Base-by-base conservation (phyloP, 2,797 vertebrate species). In the Hirundo rustica region DNA sequence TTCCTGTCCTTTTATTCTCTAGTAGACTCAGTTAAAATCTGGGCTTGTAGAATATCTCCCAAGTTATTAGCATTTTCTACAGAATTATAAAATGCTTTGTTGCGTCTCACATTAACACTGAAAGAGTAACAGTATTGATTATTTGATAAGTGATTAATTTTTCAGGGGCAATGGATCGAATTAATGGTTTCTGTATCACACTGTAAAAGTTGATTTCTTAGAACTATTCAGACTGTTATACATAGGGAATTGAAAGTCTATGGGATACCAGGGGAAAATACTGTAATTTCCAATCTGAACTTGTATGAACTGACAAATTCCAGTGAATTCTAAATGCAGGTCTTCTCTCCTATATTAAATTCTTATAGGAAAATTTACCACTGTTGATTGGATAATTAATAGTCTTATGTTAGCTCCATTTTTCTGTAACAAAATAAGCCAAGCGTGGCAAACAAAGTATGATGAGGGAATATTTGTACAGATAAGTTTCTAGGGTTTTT, bases 391-490 rank as follows among this genome's bases (percentile, higher is more conserved):
- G 13, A 29, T 58, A 60, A 92, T 74, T 74, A 14, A 22, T 67
- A 72, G 6, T 54, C 20, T 65, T 75, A 38, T 32, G 30, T 34
- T 67, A 64, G 32, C 17, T 77, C 36, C 1, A 44, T 65, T 88
- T 83, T 82, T 65, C 30, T 72, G 44, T 74, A 58, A 44, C 22
- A 77, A 83, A 91, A 66, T 54, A 85, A 58, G 54, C 22, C 23
- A 20, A 73, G 38, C 40, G 70, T 34, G 19, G 12, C 34, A 84
- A 88, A 85, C 5, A 57, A 79, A 60, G 15, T 44, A 40, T 40
- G 34, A 51, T 47, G 68, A 74, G 26, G 23, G 26, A 74, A 38
- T 92, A 88, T 57, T 91, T 88, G 30, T 85, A 25, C 51, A 72
- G 65, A 72, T 48, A 82, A n/a, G 5, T 89, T 92, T 65, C 26